Evolutionary conservation across 1,140 invertebrate genomes (phyloP), one percentile per base, ranked within the genome.

Genomic region (Scaptomyza pallida): DNA sequence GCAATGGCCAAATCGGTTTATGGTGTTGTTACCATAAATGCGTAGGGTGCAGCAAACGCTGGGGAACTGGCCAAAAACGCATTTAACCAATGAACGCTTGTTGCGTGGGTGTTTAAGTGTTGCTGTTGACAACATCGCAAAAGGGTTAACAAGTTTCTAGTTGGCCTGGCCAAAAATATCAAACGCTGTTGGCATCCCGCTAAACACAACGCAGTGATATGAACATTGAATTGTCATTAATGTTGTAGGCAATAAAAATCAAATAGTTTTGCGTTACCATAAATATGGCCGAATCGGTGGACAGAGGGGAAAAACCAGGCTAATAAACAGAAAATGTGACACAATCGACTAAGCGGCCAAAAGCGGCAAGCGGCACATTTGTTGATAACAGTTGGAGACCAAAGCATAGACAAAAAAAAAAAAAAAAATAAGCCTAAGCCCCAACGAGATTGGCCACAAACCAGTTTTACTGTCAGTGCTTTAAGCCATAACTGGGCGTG

Each of bases 291-390:
- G 43, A 62, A 33, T 48, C 15, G 48, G 23, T 26, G 1, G 23
- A n/a, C n/a, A n/a, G n/a, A n/a, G n/a, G n/a, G n/a, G n/a, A n/a
- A n/a, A n/a, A 26, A 15, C n/a, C 45, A 15, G 56, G 64, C 57
- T 68, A 75, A 72, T 75, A 81, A 77, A 78, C 79, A 75, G 56
- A 71, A 78, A 82, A 75, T 83, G 79, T 86, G 82, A 86, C 81
- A 85, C 77, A 85, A 85, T 83, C 78, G 59, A 50, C 40, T 54
- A 54, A 54, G 33, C 35, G 17, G 35, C 51, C 16, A 4, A 60
- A n/a, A 78, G 60, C 41, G 68, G 57, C 61, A 47, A 61, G 72
- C 78, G 78, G 62, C 78, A 68, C 73, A 81, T 80, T 80, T 81
- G 71, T 72, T 80, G 78, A 81, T 80, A 80, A 80, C 78, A 76